phyloP scores from a whole-genome alignment of 1,140 invertebrate species.

The Medauroidea extradentata region DNA sequence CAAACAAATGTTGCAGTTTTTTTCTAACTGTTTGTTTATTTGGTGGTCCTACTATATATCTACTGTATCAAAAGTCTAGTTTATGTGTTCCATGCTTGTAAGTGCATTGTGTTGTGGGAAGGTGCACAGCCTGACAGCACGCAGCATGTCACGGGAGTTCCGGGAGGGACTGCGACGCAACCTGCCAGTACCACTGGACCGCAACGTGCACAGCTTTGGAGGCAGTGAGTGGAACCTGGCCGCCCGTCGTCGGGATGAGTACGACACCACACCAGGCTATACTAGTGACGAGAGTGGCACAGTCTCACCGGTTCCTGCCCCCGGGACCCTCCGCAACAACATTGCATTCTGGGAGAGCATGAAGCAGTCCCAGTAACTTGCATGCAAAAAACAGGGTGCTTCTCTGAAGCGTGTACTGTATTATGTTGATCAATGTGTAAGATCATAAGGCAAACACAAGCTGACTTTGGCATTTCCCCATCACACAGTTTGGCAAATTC shows the following conservation, averaged over 20 bases:
- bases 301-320: background rate
- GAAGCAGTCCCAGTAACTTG: background rate
- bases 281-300: conserved; percentile 1
- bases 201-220: conserved; percentile 4
- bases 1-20: too few species aligned
- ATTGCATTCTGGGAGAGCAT: conserved; percentile 13
- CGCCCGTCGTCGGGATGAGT: background rate
- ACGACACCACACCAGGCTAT: background rate
- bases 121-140: conserved; percentile 77
- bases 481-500: too few species aligned
- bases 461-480: too few species aligned
- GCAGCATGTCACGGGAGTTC: conserved; percentile 70
- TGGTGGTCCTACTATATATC: too few species aligned
- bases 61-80: too few species aligned
- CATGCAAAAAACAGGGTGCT: too few species aligned
- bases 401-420: too few species aligned
- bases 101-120: conserved; percentile 30
- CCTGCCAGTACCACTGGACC: conserved; percentile 1
- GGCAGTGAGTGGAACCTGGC: background rate
- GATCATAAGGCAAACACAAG: too few species aligned
- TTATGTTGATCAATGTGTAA: too few species aligned
- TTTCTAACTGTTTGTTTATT: too few species aligned
- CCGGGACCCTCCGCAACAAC: background rate
- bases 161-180: conserved; percentile 54
- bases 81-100: background rate